Base-by-base conservation (phyloP, 2,113 vertebrate genomes). In the Gopherus evgoodei region DNA sequence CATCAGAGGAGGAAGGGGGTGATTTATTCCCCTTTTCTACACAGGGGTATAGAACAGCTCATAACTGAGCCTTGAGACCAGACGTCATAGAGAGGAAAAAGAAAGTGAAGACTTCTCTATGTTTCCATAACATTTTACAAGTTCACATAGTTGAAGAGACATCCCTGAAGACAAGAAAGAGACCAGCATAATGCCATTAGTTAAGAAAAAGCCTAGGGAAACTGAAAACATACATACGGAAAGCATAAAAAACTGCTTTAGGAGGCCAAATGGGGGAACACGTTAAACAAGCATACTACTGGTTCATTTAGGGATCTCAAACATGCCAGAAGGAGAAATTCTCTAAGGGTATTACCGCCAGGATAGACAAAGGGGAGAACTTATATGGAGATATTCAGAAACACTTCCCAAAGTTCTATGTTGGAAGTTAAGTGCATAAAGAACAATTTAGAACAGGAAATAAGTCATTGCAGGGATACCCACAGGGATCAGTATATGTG, bases 231-330 rank as follows among this genome's bases (percentile, higher is more conserved):
- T 35, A 31, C 49, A 38, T 35, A 86, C 62, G 31, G 87, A 85
- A 78, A 81, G 82, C 86, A 95, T 94, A 90, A 97, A 96, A 62
- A 87, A 80, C 56, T 42, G 38, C 94, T 96, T 90, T 78, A 96
- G 87, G 94, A 93, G 86, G 62, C 47, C 81, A 87, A 25, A 42
- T 0, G 0, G 93, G 81, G 81, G 90, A 95, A 95, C 56, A 83
- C 83, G 94, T 97, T 83, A 92, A 96, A 86, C 69, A 86, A 96
- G 87, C 72, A 81, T 90, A 89, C 88, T n/a, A 35, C 91, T 80
- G 82, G 47, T 91, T 96, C 88, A 95, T 84, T 92, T 94, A 95
- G 93, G 83, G 88, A 91, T 90, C 95, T 87, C 75, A 95, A 81
- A 93, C 75, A 86, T 62, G 94, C 84, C 53, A 84, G 87, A 35